These are phyloP conservation scores for Thinocorus orbignyianus DNA, from an alignment of 2,113 vertebrate species.

Conservation along the genomic window DNA sequence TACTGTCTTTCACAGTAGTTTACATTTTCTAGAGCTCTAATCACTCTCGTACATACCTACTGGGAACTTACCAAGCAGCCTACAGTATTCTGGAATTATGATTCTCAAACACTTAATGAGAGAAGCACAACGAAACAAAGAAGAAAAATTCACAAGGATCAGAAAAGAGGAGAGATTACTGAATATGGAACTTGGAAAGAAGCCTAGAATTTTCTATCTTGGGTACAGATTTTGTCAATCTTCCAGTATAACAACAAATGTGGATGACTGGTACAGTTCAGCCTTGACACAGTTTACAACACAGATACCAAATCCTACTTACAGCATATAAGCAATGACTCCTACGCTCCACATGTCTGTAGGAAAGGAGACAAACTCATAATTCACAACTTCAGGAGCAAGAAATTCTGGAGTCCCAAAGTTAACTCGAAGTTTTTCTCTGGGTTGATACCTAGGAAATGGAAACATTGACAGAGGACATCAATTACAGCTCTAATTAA, in stretches of 20 bases:
- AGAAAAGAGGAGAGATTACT: background rate
- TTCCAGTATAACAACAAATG: background rate
- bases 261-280: background rate
- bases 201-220: background rate
- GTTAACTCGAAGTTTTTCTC: slow-evolving; percentile 94
- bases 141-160: background rate
- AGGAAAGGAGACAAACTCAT: slow-evolving; percentile 96
- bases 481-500: background rate
- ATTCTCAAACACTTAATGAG: background rate
- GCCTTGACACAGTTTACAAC: background rate
- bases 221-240: background rate
- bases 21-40: background rate
- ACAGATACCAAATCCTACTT: slow-evolving; percentile 64
- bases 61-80: background rate
- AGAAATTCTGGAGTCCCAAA: slow-evolving; percentile 97
- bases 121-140: background rate
- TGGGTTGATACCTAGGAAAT: slow-evolving; percentile 88
- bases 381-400: slow-evolving; percentile 96
- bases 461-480: background rate
- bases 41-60: background rate
- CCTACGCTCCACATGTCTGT: slow-evolving; percentile 99
- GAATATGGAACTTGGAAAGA: background rate
- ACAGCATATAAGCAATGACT: slow-evolving; percentile 98
- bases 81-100: background rate
- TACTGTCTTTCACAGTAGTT: background rate